Evolutionary conservation across 64 coral and sea anemone species (phyloP).

Genomic region (Montipora cactus): DNA sequence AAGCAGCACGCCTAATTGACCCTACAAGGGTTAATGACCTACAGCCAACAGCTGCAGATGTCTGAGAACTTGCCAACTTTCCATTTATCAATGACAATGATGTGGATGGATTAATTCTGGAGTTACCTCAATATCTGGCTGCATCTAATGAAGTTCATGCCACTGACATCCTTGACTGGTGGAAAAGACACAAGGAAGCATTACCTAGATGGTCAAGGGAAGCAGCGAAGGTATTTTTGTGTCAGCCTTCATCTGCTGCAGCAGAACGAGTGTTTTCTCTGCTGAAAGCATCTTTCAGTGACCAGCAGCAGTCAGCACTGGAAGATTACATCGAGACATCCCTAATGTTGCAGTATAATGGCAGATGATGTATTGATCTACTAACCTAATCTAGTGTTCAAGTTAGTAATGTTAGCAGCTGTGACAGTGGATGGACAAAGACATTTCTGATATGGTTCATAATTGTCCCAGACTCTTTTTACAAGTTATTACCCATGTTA

Average conservation of each 20-base stretch:
- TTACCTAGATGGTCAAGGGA: conserved; percentile 24
- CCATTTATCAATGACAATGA: conserved; percentile 37
- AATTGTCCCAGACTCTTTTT: not conserved
- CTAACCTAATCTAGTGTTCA: conserved; percentile 20
- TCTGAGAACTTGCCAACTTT: conserved; percentile 12
- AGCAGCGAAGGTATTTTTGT: conserved; percentile 15
- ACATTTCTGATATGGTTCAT: conserved; percentile 22
- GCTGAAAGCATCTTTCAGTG: conserved; percentile 29
- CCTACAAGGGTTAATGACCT: conserved; percentile 9
- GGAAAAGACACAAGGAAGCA: conserved; percentile 25
- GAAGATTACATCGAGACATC: conserved; percentile 21
- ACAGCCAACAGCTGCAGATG: conserved; percentile 29
- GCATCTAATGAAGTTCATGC: not conserved
- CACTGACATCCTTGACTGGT: conserved; percentile 31
- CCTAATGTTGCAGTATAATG: conserved; percentile 17
- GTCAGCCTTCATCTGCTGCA: conserved; percentile 39
- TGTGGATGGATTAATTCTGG: conserved; percentile 25
- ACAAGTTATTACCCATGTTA: conserved; percentile 27
- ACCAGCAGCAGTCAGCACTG: not conserved
- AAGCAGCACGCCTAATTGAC: conserved; percentile 16
- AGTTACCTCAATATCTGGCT: conserved; percentile 22
- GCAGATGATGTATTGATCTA: conserved; percentile 14
- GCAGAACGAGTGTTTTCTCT: conserved; percentile 38
- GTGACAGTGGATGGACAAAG: conserved; percentile 15
- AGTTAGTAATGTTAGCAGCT: conserved; percentile 21